phyloP scores from a whole-genome alignment of 2,888 invertebrate species.

The Melanophora roralis region DNA sequence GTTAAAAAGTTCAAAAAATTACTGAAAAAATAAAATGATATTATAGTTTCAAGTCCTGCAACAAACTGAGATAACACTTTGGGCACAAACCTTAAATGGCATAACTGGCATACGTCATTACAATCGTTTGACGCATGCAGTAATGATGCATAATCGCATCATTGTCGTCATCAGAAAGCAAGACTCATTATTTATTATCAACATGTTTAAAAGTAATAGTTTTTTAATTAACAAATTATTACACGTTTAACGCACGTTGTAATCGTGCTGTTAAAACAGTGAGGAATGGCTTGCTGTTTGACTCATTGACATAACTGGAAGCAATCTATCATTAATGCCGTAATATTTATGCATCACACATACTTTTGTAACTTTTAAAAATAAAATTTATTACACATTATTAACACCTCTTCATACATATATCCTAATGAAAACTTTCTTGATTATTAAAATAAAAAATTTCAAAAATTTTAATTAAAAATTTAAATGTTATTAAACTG shows the following conservation, averaged over 20 bases:
- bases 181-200: conserved; percentile 24
- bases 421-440: too few relatives aligned
- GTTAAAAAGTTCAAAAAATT: too few relatives aligned
- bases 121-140: conserved; percentile 32
- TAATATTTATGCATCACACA: conserved; percentile 56
- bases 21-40: too few relatives aligned
- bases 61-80: too few relatives aligned
- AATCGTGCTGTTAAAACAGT: neutral
- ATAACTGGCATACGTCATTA: too few relatives aligned
- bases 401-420: too few relatives aligned
- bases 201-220: conserved; percentile 49
- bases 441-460: too few relatives aligned
- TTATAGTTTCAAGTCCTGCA: too few relatives aligned
- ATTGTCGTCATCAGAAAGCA: conserved; percentile 30
- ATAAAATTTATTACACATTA: neutral
- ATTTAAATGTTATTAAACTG: too few relatives aligned
- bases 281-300: neutral
- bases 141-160: conserved; percentile 28
- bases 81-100: too few relatives aligned
- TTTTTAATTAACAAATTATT: conserved; percentile 61
- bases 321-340: conserved; percentile 32
- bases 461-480: too few relatives aligned
- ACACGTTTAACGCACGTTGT: conserved; percentile 58
- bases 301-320: conserved; percentile 47
- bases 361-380: conserved; percentile 24